These are phyloP conservation scores for Pantherophis vulpinus DNA, from an alignment of 2,797 vertebrate genomes.

Conservation along the genomic window DNA sequence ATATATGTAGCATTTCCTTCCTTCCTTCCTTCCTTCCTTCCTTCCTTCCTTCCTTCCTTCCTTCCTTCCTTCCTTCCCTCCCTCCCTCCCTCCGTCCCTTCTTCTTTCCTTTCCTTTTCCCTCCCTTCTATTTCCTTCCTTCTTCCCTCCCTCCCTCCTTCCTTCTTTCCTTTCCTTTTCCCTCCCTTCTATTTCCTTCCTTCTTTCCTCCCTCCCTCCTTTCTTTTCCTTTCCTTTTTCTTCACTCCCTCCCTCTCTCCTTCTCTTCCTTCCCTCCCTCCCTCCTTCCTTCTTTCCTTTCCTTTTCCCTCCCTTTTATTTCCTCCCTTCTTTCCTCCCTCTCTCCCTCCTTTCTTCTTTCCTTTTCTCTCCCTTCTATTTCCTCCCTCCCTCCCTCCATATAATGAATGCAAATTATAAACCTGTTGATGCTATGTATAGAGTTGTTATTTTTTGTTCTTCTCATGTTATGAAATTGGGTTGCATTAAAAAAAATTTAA, in stretches of 20 bases:
- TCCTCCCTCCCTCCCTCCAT: not conserved
- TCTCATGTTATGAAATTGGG: not conserved
- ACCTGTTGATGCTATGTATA: not conserved
- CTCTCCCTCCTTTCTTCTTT: not conserved
- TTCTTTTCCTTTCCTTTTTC: too few relatives aligned
- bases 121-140: too few relatives aligned
- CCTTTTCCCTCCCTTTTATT: fast-evolving
- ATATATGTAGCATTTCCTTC: not conserved
- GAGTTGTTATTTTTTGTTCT: not conserved
- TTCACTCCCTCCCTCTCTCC: fast-evolving
- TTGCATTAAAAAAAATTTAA: not conserved
- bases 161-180: too few relatives aligned
- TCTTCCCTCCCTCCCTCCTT: too few relatives aligned
- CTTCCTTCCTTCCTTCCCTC: fast-evolving
- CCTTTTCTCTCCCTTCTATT: not conserved
- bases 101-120: too few relatives aligned
- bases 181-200: not conserved
- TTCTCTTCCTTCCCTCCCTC: too few relatives aligned
- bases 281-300: too few relatives aligned
- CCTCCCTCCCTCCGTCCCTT: too few relatives aligned
- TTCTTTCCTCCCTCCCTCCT: not conserved
- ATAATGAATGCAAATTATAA: not conserved
- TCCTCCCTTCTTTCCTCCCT: not conserved
- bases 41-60: not conserved
- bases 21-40: not conserved